Conservation (phyloP, 2,888 invertebrate genomes). For the Nemotelus pantherinus region DNA sequence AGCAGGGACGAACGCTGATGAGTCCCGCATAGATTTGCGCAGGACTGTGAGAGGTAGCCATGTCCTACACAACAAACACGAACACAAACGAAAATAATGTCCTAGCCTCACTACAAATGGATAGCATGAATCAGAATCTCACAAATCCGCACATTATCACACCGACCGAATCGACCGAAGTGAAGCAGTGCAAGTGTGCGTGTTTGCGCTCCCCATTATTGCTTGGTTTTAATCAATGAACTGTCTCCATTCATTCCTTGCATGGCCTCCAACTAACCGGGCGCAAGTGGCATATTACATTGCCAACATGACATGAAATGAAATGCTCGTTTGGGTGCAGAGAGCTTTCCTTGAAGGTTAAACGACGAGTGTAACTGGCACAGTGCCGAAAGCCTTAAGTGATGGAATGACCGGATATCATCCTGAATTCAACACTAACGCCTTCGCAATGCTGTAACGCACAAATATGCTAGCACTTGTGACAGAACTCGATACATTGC, state of each 20-base stretch:
- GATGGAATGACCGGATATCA: conserved; percentile 1
- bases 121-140: neutral
- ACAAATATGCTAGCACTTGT: conserved; percentile 5
- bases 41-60: conserved; percentile 9
- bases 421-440: conserved; percentile 24
- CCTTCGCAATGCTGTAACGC: conserved; percentile 18
- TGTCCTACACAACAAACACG: conserved; percentile 32
- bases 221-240: conserved; percentile 52
- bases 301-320: conserved; percentile 33
- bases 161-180: neutral
- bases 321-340: conserved; percentile 14
- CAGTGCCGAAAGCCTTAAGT: neutral
- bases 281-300: conserved; percentile 30
- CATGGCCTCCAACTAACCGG: conserved; percentile 48
- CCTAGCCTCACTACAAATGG: neutral
- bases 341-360: conserved; percentile 23
- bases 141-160: neutral
- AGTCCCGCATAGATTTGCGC: conserved; percentile 7
- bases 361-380: neutral
- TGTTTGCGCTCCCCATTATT: conserved; percentile 26
- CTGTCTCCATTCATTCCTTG: conserved; percentile 52
- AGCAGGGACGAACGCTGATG: neutral
- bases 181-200: neutral
- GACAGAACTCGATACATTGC: conserved; percentile 8
- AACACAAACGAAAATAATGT: neutral